Evolutionary conservation across 2,113 vertebrate genomes (phyloP), one percentile per base, ranked within the genome.

Genomic region (Prunella fulvescens): DNA sequence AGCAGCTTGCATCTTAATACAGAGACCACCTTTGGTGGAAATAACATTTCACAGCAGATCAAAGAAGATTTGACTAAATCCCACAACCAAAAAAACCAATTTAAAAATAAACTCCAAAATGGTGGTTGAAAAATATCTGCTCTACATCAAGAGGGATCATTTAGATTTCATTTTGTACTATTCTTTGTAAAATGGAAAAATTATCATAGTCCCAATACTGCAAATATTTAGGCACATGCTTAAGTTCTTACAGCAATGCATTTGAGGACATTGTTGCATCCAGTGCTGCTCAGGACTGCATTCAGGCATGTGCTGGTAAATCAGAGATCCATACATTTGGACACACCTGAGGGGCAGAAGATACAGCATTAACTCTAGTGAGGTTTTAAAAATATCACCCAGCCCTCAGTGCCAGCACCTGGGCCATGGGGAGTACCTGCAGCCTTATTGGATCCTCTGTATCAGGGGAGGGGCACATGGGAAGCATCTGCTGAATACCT

Each of bases 1-100:
- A 81, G 48, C 40, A 92, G 42, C 79, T 86, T 92, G 76, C 18
- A 65, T 94, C 78, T 94, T 81, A 86, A 93, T 86, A 83, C 11
- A 64, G 69, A 81, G 51, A 91, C 56, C n/a, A 94, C 31, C 60
- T 84, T 72, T 50, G 37, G 72, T 74, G 25, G 64, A 88, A 93
- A 64, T 67, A 86, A 53, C 44, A 57, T 73, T 81, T 81, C 69
- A 64, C 0, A 1, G 70, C 28, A 90, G 40, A 67, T 42, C n/a
- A 45, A 45, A 69, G 42, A 58, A 53, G 7, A 14, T 37, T 2
- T 39, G 65, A 95, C 28, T 8, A 67, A 86, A 60, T 71, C 37
- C 56, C 64, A 67, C 29, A 86, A 57, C 18, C 14, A 28, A 37
- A 42, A 65, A 65, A 19, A 78, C 58, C 62, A 57, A 74, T 78